A percentile compares a stretch with the other conserved stretches of the same genome.
These are phyloP conservation scores for Anticlea derivata DNA, from an alignment of 2,888 invertebrate genomes.

Conservation along the genomic window DNA sequence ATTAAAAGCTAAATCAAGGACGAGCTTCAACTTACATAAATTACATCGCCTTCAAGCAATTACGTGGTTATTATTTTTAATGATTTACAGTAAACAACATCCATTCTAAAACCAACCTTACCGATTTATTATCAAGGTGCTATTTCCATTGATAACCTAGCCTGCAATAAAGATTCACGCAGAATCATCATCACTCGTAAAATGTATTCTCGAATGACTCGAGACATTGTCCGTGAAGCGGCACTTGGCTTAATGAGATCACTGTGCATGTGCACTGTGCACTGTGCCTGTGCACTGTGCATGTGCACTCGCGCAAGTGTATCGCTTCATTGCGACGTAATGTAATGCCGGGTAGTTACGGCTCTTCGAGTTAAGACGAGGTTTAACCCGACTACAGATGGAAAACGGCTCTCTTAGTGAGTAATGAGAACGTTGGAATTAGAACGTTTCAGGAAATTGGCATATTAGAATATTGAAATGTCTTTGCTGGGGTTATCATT, in stretches of 20 bases:
- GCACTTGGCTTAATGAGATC: conserved; percentile 14
- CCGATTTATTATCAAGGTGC: neutral
- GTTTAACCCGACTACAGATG: neutral
- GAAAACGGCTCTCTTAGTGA: neutral
- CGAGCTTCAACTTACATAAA: conserved; percentile 30
- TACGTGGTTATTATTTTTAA: conserved; percentile 30
- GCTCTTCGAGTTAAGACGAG: neutral
- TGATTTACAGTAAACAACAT: conserved; percentile 15
- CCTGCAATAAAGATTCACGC: conserved; percentile 9
- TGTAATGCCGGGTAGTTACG: neutral
- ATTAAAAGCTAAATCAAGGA: conserved; percentile 29
- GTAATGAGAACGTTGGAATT: neutral
- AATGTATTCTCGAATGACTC: neutral
- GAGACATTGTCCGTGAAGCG: conserved; percentile 9
- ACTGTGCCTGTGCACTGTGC: conserved; percentile 6
- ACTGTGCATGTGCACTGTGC: conserved; percentile 5
- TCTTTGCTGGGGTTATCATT: too few species aligned
- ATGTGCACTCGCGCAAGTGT: neutral
- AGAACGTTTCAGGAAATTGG: neutral
- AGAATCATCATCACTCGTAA: neutral
- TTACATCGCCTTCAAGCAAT: conserved; percentile 31
- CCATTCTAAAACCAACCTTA: neutral
- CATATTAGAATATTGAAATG: too few species aligned
- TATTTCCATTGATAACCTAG: neutral
- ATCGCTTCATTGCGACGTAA: conserved; percentile 11